Base-by-base conservation (phyloP, 2,797 vertebrate species). In the Vultur gryphus region DNA sequence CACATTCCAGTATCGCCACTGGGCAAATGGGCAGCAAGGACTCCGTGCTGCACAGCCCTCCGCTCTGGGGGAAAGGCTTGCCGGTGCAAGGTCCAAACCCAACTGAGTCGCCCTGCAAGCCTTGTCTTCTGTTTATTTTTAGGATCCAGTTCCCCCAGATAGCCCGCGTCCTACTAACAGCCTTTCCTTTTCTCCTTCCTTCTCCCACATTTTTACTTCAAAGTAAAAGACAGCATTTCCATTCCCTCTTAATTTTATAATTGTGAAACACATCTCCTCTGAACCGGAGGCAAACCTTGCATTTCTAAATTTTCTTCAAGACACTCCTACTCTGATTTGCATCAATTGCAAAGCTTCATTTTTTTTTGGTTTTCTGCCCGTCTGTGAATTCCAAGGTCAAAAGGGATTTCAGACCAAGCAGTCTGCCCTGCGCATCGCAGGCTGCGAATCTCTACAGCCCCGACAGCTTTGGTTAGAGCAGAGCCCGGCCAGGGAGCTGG, bases 1-100 rank as follows among this genome's bases (percentile, higher is more conserved):
- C 3, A 1, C 16, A 1, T 19, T 7, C 39, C 48, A 11, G 55
- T 14, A 5, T 3, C 17, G 2, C 10, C 35, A 2, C 33, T 23
- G 81, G 25, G 54, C 28, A 4, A 16, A 6, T 1, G 7, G 48
- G n/a, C 25, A 7, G 16, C 1, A 4, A 24, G 78, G 66, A 54
- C 13, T 18, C 62, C 2, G 28, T 13, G 23, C 46, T 11, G n/a
- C 29, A 6, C 2, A 2, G 8, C 21, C 28, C 25, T 10, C n/a
- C 7, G 2, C 49, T 6, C 11, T 2, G 6, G 9, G 16, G 15
- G 17, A 11, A 16, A 11, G 37, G 13, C 13, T 7, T 11, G 26
- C 11, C 2, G 2, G 19, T 20, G 43, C 23, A 11, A 37, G 39
- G 43, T 9, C 10, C 33, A 35, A 35, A 24, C 17, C 44, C 31